These are phyloP conservation scores for Eupithecia subumbrata DNA, from an alignment of 2,888 invertebrate genomes.

Conservation along the genomic window DNA sequence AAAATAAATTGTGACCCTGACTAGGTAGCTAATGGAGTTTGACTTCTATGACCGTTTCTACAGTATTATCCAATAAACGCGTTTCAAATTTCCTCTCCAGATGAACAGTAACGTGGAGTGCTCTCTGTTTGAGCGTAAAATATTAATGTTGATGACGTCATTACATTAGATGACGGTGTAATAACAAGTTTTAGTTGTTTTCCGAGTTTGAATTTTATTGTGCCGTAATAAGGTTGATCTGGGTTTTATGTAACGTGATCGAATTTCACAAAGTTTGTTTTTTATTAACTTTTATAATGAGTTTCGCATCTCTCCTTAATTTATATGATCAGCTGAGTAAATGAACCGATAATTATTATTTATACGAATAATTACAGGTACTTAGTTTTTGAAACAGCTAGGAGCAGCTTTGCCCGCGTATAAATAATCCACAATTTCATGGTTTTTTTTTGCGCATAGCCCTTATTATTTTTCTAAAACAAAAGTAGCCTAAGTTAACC, in stretches of 20 bases:
- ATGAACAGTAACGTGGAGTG: slow-evolving; percentile 25
- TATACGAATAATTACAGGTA: not conserved
- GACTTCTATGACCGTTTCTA: not conserved
- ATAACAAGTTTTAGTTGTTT: slow-evolving; percentile 11
- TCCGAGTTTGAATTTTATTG: slow-evolving; percentile 16
- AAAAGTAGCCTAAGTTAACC: no score
- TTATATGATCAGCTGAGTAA: slow-evolving; percentile 3
- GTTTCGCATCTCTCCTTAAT: slow-evolving; percentile 7
- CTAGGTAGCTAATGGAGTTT: not conserved
- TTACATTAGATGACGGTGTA: slow-evolving; percentile 23
- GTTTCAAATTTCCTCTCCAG: slow-evolving; percentile 36
- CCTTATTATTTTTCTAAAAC: no score
- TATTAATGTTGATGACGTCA: slow-evolving; percentile 35
- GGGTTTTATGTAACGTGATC: slow-evolving; percentile 11
- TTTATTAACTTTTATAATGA: slow-evolving; percentile 15
- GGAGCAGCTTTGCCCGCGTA: no score
- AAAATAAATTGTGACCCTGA: not conserved
- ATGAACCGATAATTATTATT: not conserved
- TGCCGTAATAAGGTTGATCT: slow-evolving; percentile 6
- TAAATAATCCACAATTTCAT: no score
- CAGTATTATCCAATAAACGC: slow-evolving; percentile 31
- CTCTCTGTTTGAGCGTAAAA: slow-evolving; percentile 19
- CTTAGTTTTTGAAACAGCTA: not conserved
- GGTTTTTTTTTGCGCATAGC: no score
- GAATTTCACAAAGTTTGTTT: slow-evolving; percentile 12